These are phyloP conservation scores for Synchiropus splendidus DNA, from an alignment of 2,113 vertebrate species.

Conservation along the genomic window DNA sequence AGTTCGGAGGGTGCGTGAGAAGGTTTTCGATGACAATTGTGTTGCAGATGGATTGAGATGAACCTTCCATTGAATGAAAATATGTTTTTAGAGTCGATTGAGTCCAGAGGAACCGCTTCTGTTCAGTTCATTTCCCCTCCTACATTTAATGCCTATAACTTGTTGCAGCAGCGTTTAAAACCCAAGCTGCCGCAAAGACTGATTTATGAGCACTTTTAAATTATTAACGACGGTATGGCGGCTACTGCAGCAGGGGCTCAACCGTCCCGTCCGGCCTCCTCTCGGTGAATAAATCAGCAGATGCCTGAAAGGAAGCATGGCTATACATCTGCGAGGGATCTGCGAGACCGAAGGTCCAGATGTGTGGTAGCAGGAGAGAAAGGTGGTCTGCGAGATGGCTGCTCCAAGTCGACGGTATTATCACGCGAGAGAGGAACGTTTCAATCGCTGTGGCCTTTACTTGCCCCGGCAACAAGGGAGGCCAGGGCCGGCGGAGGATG, in stretches of 20 bases:
- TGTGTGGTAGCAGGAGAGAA: not conserved
- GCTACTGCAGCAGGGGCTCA: slow-evolving; percentile 11
- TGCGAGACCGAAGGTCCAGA: slow-evolving; percentile 15
- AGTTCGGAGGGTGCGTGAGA: no score
- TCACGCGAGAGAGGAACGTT: slow-evolving; percentile 13
- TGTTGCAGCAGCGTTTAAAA: slow-evolving; percentile 1
- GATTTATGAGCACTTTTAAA: slow-evolving; percentile 25
- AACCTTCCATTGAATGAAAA: no score
- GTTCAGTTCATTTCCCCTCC: no score
- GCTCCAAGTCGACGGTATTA: slow-evolving; percentile 6
- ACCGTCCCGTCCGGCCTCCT: slow-evolving; percentile 13
- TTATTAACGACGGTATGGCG: slow-evolving; percentile 5
- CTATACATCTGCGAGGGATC: slow-evolving; percentile 11
- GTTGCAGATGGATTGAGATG: no score
- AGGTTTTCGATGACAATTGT: no score
- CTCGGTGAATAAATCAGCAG: slow-evolving; percentile 30
- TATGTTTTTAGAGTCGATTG: no score
- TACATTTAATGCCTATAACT: not conserved
- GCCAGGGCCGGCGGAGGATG: slow-evolving; percentile 20
- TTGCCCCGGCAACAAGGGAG: slow-evolving; percentile 23
- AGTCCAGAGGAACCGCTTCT: no score
- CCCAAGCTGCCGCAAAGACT: not conserved
- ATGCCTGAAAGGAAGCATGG: slow-evolving; percentile 15
- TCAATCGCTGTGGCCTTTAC: slow-evolving; percentile 16
- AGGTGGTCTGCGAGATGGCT: slow-evolving; percentile 10